Evolutionary conservation across 2,113 vertebrate genomes (phyloP).

Genomic region (Ciconia maguari): DNA sequence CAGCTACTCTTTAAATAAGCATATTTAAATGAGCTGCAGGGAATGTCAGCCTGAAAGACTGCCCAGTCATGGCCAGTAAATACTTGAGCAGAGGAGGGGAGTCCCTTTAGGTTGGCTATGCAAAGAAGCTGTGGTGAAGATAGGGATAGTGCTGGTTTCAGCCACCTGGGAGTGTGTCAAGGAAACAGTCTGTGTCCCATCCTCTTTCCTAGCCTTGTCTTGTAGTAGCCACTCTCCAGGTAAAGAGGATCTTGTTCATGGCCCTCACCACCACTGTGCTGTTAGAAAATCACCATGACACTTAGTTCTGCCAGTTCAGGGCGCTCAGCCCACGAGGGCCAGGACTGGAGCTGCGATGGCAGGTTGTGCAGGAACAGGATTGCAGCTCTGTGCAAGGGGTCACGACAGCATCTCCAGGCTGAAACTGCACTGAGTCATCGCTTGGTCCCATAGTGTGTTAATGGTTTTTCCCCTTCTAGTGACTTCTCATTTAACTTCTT

Average conservation of each 20-base stretch:
- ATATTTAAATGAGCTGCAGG: neutral
- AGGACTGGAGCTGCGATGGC: rapidly evolving
- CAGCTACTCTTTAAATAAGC: neutral
- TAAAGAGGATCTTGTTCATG: neutral
- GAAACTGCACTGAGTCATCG: neutral
- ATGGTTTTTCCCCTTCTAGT: neutral
- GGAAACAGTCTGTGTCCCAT: neutral
- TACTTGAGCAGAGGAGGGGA: neutral
- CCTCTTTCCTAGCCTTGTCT: neutral
- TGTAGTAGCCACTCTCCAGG: neutral
- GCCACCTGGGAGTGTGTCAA: neutral
- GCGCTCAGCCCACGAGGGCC: neutral
- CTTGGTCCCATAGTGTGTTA: neutral
- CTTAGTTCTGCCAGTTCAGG: neutral
- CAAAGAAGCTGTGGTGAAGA: rapidly evolving
- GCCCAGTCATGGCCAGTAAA: neutral
- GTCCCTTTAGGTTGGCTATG: neutral
- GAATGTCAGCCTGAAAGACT: neutral
- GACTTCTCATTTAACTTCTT: neutral
- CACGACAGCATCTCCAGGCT: neutral
- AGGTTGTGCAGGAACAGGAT: neutral
- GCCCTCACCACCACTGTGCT: neutral
- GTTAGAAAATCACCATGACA: neutral
- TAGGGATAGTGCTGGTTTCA: neutral
- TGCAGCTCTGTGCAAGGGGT: neutral